Evolutionary conservation across 2,113 vertebrate species (phyloP).

Genomic region (Myanophis thanlyinensis): DNA sequence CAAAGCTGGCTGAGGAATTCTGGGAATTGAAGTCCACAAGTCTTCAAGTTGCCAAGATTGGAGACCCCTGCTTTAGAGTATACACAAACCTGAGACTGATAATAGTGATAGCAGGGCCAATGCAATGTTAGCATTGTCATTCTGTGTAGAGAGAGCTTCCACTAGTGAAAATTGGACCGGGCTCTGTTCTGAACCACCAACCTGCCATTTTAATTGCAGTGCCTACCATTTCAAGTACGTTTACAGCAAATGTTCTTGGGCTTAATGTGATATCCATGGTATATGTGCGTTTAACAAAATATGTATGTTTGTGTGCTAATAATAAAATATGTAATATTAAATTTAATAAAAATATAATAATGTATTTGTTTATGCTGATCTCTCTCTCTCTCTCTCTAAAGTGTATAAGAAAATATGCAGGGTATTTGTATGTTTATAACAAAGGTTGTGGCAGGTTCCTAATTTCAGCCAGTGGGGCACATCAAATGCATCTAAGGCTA

Average conservation of each 20-base stretch:
- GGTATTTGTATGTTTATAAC: not conserved
- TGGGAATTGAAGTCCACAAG: too few species aligned
- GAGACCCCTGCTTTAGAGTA: too few species aligned
- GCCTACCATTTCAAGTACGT: not conserved
- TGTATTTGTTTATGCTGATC: not conserved
- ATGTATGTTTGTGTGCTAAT: not conserved
- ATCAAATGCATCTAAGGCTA: not conserved
- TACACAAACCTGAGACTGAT: not conserved
- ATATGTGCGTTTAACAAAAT: not conserved
- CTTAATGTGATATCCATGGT: not conserved
- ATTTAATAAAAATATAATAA: not conserved
- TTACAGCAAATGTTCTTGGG: not conserved
- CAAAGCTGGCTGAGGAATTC: too few species aligned
- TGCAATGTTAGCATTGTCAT: too few species aligned
- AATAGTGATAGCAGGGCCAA: not conserved
- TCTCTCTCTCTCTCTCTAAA: too few species aligned
- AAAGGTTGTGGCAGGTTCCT: not conserved
- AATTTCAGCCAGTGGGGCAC: not conserved
- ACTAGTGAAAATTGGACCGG: not conserved
- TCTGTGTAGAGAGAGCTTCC: not conserved
- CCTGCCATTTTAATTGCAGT: not conserved
- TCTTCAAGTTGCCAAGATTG: too few species aligned
- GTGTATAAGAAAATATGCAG: not conserved
- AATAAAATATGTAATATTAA: too few species aligned
- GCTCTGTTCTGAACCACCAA: not conserved